Percentiles rank a stretch among this genome's conserved stretches.
Conservation (phyloP, 1,140 invertebrate species). For the Mamestra configurata region DNA sequence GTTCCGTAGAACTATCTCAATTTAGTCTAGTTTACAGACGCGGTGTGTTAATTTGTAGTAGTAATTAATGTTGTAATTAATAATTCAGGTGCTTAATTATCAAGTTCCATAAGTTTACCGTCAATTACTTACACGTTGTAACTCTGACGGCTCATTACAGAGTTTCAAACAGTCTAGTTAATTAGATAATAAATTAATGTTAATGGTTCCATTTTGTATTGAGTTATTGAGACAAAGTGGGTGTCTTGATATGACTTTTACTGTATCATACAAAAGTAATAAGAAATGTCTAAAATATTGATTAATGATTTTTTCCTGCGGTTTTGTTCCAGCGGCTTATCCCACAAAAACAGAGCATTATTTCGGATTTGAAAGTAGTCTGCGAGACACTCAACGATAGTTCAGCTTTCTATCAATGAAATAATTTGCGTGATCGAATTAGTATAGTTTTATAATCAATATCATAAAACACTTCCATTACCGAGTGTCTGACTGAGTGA, state of each 20-base stretch:
- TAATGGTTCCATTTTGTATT: conserved; percentile 2
- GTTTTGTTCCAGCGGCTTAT: no score
- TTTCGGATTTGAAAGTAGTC: no score
- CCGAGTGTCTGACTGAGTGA: no score
- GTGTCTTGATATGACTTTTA: neutral
- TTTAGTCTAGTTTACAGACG: neutral
- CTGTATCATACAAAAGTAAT: no score
- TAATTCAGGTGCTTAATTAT: neutral
- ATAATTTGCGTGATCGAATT: no score
- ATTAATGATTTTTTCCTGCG: no score
- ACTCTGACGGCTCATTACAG: neutral
- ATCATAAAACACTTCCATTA: no score
- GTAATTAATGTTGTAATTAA: neutral
- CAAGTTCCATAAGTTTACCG: neutral
- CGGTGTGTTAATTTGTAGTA: neutral
- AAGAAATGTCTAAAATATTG: no score
- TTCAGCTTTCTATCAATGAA: no score
- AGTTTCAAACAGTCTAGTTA: neutral
- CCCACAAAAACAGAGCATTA: no score
- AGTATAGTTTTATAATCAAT: no score
- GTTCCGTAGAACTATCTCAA: neutral
- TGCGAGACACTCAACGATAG: no score
- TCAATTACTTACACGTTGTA: neutral
- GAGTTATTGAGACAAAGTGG: neutral
- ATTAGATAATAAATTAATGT: conserved; percentile 8